Percentiles rank a stretch among this genome's conserved stretches.
Conservation (phyloP, 2,888 invertebrate genomes). For the Oxyscelio sp. region DNA sequence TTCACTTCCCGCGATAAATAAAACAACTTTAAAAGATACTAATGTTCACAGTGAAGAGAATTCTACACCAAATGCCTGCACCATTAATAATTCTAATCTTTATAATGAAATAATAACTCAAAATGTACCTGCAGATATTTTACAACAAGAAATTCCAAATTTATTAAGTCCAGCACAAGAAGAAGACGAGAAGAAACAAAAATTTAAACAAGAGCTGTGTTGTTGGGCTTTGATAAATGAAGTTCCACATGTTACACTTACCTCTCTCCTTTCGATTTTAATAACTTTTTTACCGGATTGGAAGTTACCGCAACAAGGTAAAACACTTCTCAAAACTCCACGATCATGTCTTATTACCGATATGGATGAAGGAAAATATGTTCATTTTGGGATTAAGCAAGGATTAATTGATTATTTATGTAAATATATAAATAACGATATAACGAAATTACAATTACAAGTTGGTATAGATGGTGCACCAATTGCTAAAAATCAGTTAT, state of each 20-base stretch:
- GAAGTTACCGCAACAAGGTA: slow-evolving; percentile 4
- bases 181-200: not conserved
- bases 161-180: too few relatives aligned
- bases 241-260: slow-evolving; percentile 4
- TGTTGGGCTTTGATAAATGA: not conserved
- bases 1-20: too few relatives aligned
- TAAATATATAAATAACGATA: not conserved
- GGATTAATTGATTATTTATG: not conserved
- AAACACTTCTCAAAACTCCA: slow-evolving; percentile 14
- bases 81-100: too few relatives aligned
- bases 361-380: slow-evolving; percentile 16
- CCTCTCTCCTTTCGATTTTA: not conserved
- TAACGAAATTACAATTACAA: slow-evolving; percentile 3
- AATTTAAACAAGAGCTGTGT: slow-evolving; percentile 1
- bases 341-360: not conserved
- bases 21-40: too few relatives aligned
- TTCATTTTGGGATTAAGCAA: slow-evolving; percentile 18
- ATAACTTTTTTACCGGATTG: not conserved
- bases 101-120: too few relatives aligned
- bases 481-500: slow-evolving; percentile 40
- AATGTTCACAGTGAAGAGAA: too few relatives aligned
- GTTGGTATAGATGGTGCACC: slow-evolving; percentile 51
- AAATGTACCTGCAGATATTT: too few relatives aligned
- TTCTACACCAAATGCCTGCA: too few relatives aligned
- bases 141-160: too few relatives aligned